Evolutionary conservation across 2,797 vertebrate genomes (phyloP).

Genomic region (Artibeus jamaicensis): DNA sequence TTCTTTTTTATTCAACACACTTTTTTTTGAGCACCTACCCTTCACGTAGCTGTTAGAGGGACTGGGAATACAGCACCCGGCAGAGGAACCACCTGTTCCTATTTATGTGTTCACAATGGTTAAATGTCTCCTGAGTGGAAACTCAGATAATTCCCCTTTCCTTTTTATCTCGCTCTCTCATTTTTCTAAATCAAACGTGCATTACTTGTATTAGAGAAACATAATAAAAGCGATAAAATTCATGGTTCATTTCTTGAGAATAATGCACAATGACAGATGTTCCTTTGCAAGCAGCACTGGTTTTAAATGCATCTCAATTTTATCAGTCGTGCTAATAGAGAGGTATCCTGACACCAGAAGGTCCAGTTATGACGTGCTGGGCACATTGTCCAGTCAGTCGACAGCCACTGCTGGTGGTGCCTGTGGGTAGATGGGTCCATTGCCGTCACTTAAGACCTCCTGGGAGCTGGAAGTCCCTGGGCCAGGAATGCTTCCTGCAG

Average conservation of each 20-base stretch:
- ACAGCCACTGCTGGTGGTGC: neutral
- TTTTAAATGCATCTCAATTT: conserved; percentile 46
- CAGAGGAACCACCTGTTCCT: neutral
- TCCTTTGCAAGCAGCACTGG: conserved; percentile 27
- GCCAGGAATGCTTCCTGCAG: neutral
- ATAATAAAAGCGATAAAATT: conserved; percentile 48
- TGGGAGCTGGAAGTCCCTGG: neutral
- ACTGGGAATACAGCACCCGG: neutral
- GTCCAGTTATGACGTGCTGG: neutral
- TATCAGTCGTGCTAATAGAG: neutral
- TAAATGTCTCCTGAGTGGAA: conserved; percentile 13
- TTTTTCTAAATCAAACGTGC: conserved; percentile 48
- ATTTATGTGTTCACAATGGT: conserved; percentile 19
- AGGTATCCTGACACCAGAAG: neutral
- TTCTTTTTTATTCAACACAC: neutral
- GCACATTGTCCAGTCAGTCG: neutral
- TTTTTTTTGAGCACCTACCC: neutral
- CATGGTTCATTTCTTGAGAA: conserved; percentile 60
- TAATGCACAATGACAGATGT: conserved; percentile 5
- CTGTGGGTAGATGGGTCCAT: neutral
- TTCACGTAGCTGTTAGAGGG: neutral
- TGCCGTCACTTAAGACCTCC: neutral
- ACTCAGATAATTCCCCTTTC: neutral
- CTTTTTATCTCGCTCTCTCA: conserved; percentile 18
- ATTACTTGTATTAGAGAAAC: conserved; percentile 41